Percentiles rank a stretch among this genome's conserved stretches.
phyloP scores from a whole-genome alignment of 2,888 invertebrate genomes.

The Pollenia angustigena region DNA sequence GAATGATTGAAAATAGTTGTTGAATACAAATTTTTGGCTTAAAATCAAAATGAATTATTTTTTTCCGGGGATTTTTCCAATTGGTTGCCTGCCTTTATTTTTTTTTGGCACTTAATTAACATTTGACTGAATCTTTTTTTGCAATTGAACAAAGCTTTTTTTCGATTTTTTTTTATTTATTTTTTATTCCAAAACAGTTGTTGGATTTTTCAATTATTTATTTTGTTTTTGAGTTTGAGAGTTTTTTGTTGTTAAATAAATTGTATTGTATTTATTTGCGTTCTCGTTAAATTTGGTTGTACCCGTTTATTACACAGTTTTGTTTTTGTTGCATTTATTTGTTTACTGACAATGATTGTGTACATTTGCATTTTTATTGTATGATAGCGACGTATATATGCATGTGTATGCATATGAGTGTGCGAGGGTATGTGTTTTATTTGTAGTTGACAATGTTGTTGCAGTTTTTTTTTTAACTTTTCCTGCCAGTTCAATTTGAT shows the following conservation, averaged over 20 bases:
- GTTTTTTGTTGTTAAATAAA: constrained; percentile 56
- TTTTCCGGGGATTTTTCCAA: constrained; percentile 48
- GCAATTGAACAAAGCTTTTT: constrained; percentile 3
- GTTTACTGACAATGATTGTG: constrained; percentile 58
- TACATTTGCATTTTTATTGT: constrained; percentile 35
- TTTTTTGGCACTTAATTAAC: constrained; percentile 73
- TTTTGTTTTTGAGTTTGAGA: constrained; percentile 47
- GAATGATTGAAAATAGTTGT: constrained; percentile 23
- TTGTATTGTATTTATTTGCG: constrained; percentile 67
- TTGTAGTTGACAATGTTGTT: constrained; percentile 46
- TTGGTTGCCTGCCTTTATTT: constrained; percentile 47
- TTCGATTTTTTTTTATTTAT: not conserved
- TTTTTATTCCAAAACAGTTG: not conserved
- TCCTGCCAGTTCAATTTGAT: constrained; percentile 65
- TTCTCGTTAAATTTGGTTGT: constrained; percentile 64
- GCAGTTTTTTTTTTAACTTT: constrained; percentile 14
- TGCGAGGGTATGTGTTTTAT: constrained; percentile 33
- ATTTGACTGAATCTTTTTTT: constrained; percentile 48
- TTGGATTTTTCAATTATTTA: constrained; percentile 62
- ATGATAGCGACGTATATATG: not conserved
- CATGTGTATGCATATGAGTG: not conserved
- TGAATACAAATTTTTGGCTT: constrained; percentile 47
- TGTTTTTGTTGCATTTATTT: constrained; percentile 25
- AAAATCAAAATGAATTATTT: constrained; percentile 56
- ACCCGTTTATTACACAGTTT: constrained; percentile 57